These are phyloP conservation scores for Cordilura impudica DNA, from an alignment of 2,888 invertebrate species.

Conservation along the genomic window DNA sequence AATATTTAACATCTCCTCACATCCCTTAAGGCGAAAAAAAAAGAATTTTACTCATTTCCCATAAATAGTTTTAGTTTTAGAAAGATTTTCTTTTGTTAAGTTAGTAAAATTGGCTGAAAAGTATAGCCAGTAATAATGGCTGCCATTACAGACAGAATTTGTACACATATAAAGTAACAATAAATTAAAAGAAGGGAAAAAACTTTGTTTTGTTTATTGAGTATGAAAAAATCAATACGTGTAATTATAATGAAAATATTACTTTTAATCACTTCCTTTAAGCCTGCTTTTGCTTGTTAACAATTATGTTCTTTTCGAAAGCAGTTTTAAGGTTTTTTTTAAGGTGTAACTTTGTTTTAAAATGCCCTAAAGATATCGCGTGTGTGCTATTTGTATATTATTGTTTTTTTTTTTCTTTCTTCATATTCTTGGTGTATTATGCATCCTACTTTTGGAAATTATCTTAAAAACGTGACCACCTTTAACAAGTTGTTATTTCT, in stretches of 20 bases:
- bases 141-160: not conserved
- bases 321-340: not conserved
- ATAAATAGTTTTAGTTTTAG: conserved; percentile 42
- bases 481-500: conserved; percentile 12
- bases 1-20: conserved; percentile 34
- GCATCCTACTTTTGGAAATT: not conserved
- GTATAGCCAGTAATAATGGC: not conserved
- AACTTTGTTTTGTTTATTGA: not conserved
- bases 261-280: conserved; percentile 11
- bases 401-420: not conserved
- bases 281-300: conserved; percentile 10
- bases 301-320: not conserved
- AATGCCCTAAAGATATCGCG: not conserved
- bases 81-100: not conserved
- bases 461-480: conserved; percentile 17
- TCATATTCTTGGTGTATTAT: no score
- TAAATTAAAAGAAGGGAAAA: conserved; percentile 9
- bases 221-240: conserved; percentile 5
- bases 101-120: not conserved
- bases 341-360: conserved; percentile 19
- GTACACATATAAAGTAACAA: conserved; percentile 10
- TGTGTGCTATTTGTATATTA: not conserved
- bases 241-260: not conserved
- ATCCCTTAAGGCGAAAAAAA: conserved; percentile 33
- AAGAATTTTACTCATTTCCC: conserved; percentile 14